Percentiles rank a stretch among this genome's conserved stretches.
Conservation (phyloP, 2,797 vertebrate genomes). For the Gymnothorax reevesii region DNA sequence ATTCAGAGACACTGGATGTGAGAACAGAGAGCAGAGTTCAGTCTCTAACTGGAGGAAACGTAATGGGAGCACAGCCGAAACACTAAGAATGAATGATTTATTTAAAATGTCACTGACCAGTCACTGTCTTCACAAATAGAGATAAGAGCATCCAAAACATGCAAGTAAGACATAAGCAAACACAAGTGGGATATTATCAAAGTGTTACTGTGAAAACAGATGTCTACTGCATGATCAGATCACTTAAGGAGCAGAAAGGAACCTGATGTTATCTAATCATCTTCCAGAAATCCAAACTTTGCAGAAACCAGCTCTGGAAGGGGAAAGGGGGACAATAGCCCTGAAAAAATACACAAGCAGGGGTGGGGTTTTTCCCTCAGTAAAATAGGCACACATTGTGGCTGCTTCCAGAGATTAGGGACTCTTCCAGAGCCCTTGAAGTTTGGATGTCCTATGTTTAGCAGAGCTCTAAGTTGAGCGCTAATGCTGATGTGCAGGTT, state of each 20-base stretch:
- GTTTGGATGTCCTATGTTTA: no score
- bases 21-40: background rate
- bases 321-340: no score
- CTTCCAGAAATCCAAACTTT: background rate
- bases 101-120: background rate
- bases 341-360: no score
- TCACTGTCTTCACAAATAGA: background rate
- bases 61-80: background rate
- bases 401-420: no score
- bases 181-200: background rate
- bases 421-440: no score
- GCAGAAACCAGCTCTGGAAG: no score
- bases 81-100: background rate
- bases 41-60: background rate
- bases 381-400: no score
- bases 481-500: background rate
- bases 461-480: background rate
- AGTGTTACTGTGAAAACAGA: background rate
- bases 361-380: no score
- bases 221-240: background rate
- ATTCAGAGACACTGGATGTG: background rate
- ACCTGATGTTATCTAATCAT: no score
- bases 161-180: background rate
- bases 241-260: background rate
- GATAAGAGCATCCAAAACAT: background rate